Evolutionary conservation across 2,113 vertebrate genomes (phyloP), one percentile per base, ranked within the genome.

Genomic region (Oncorhynchus mykiss): DNA sequence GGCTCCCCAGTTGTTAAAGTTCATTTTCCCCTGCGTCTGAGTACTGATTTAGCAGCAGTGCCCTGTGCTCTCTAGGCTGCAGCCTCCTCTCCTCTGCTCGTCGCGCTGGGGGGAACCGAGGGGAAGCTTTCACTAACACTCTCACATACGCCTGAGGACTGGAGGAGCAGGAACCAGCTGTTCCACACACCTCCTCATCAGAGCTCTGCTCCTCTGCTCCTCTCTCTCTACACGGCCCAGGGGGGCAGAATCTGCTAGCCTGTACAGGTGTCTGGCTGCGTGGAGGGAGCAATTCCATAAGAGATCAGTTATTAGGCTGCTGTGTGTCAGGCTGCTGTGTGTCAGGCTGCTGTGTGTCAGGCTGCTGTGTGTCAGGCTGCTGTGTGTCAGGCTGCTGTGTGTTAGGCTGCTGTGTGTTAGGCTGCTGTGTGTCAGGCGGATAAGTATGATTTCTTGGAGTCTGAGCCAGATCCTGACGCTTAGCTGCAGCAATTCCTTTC

Each of bases 1-100:
- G 14, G 71, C 78, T 27, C 77, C 62, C 8, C 60, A 0, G 54
- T 84, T 76, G 71, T 70, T 86, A 83, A 85, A 82, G 75, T 80
- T 78, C 73, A 78, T 76, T 74, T 76, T 78, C 66, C 48, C 73
- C n/a, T 67, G 39, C 68, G 68, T 48, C 22, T n/a, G 27, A 70
- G 68, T 24, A 16, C 34, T 25, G 39, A 45, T 45, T 45, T 45
- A 45, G 39, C 39, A 11, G 39, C 39, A 45, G 39, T 45, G 24
- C 39, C 22, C 39, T 70, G 8, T 49, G 64, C 68, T 70, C 68
- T 48, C 67, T 11, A 29, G 64, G 64, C 64, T 24, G 24, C 51
- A 45, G 39, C 14, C 51, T 54, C 51, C 49, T 54, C 49, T 54
- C 49, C 51, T 54, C 51, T 54, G n/a, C 12, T 66, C 24, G 16